phyloP scores from a whole-genome alignment of 2,113 vertebrate species.

The Aphelocoma coerulescens region DNA sequence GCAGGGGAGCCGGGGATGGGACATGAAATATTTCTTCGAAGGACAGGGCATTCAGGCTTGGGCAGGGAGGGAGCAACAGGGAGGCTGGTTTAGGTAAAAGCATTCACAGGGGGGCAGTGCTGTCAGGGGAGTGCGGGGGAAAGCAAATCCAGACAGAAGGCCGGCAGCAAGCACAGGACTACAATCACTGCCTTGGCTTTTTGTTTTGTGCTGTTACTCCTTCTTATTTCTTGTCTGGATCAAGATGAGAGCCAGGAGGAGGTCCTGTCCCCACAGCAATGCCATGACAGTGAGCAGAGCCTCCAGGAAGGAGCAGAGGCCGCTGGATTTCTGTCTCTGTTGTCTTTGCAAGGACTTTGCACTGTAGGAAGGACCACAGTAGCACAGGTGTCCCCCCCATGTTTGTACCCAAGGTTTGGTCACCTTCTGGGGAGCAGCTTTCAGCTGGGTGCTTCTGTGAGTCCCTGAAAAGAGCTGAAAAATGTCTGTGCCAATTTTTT shows the following conservation, averaged over 20 bases:
- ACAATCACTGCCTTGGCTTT: not conserved
- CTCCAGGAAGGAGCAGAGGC: not conserved
- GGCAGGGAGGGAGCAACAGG: not conserved
- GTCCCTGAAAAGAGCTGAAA: not conserved
- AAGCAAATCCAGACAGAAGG: not conserved
- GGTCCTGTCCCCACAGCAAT: not conserved
- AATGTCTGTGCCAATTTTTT: not conserved
- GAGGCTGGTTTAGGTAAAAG: not conserved
- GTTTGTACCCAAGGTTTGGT: not conserved
- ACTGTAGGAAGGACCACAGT: not conserved
- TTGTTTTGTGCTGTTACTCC: not conserved
- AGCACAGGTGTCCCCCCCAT: not conserved
- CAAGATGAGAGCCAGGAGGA: not conserved
- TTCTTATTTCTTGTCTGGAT: not conserved
- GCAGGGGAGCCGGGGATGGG: not conserved
- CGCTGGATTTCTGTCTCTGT: not conserved
- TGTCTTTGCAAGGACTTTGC: not conserved
- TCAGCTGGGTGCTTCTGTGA: not conserved
- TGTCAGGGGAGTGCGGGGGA: accelerated
- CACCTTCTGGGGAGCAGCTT: not conserved
- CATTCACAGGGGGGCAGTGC: not conserved
- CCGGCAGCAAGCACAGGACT: not conserved
- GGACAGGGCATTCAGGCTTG: not conserved
- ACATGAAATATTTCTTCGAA: accelerated
- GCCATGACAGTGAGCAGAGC: not conserved